Evolutionary conservation across 2,113 vertebrate genomes (phyloP).

Genomic region (Clarias magur): DNA sequence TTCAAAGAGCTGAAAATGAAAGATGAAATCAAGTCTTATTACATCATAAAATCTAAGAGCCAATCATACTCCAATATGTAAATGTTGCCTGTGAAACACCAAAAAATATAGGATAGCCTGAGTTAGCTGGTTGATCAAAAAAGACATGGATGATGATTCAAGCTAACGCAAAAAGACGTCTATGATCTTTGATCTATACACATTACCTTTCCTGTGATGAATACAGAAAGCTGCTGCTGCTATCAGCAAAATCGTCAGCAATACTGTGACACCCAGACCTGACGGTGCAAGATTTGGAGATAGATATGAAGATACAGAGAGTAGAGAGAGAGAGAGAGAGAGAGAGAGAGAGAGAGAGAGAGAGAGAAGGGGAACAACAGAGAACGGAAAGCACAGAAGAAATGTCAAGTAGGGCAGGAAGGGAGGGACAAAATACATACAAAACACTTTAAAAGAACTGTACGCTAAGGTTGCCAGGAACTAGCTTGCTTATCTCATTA

Average conservation of each 20-base stretch:
- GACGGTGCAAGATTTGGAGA: constrained; percentile 25
- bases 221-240: background rate
- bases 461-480: background rate
- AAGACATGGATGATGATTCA: background rate
- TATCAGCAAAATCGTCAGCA: constrained; percentile 36
- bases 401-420: constrained; percentile 6
- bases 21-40: background rate
- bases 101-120: background rate
- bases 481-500: background rate
- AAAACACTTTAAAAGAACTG: background rate
- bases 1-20: background rate
- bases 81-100: background rate
- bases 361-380: background rate
- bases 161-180: background rate
- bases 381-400: background rate
- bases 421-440: background rate
- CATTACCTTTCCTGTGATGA: constrained; percentile 43
- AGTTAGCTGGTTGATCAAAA: too few species aligned
- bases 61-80: background rate
- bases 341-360: constrained; percentile 5
- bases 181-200: background rate
- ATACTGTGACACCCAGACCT: background rate
- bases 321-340: background rate
- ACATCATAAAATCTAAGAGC: background rate
- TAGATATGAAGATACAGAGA: background rate